Evolutionary conservation across 37 sponge, comb jelly and placozoan species (phyloP).

Genomic region (Bolinopsis microptera): DNA sequence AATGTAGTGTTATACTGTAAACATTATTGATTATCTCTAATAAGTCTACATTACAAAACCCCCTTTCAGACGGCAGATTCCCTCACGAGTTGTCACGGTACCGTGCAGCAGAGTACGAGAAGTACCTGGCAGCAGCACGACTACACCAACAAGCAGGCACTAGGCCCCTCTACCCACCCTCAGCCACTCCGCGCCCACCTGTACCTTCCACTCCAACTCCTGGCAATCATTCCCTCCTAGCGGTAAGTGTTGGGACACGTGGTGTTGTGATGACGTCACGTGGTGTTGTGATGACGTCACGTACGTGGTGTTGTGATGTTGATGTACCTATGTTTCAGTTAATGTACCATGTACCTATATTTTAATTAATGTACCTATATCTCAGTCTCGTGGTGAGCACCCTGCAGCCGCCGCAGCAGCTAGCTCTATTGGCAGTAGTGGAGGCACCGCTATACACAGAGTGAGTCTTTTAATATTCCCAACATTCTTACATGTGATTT

Average conservation of each 20-base stretch:
- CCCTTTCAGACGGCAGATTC: constrained; percentile 2
- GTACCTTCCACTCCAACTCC: not conserved
- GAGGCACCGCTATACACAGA: not conserved
- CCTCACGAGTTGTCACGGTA: not conserved
- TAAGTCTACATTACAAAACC: too few species aligned
- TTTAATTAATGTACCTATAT: not conserved
- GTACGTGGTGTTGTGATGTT: too few species aligned
- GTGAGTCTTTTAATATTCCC: too few species aligned
- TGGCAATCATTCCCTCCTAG: not conserved
- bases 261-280: too few species aligned
- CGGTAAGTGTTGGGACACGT: not conserved
- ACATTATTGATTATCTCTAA: too few species aligned
- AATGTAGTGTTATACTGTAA: not conserved
- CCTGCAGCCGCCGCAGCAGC: not conserved
- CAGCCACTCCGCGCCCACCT: not conserved
- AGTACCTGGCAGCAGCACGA: not conserved
- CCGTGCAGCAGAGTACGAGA: not conserved
- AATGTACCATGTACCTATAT: too few species aligned
- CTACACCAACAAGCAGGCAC: not conserved
- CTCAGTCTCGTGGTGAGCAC: not conserved
- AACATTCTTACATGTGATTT: too few species aligned
- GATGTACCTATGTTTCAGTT: too few species aligned
- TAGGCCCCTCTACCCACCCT: not conserved
- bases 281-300: too few species aligned
- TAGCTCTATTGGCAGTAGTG: not conserved